Evolutionary conservation across 2,113 vertebrate species (phyloP), one percentile per base, ranked within the genome.

Genomic region (Physeter macrocephalus): DNA sequence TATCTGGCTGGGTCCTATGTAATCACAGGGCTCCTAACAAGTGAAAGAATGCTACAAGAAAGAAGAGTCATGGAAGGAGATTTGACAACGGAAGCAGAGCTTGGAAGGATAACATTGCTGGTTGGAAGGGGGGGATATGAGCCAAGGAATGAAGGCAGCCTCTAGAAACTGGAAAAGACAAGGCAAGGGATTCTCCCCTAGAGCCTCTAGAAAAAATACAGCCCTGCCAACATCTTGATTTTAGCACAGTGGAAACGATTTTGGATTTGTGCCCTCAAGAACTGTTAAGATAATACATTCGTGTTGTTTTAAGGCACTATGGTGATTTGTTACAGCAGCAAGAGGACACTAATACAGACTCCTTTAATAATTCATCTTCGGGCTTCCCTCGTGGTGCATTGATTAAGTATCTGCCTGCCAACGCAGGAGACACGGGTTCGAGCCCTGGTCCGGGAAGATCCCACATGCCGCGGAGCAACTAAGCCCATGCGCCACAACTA

Each of bases 361-460:
- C 46, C 27, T 74, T 92, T 92, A 92, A 59, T 64, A 92, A 88
- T 78, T 83, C 52, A 69, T 94, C 43, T 93, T 88, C 29, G n/a
- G n/a, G n/a, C n/a, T n/a, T n/a, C n/a, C n/a, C n/a, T n/a, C n/a
- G n/a, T n/a, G n/a, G n/a, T n/a, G n/a, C n/a, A n/a, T n/a, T n/a
- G n/a, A n/a, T n/a, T n/a, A n/a, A n/a, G n/a, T n/a, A n/a, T n/a
- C n/a, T n/a, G n/a, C n/a, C n/a, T n/a, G n/a, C n/a, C n/a, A n/a
- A n/a, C n/a, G n/a, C n/a, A n/a, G n/a, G n/a, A n/a, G n/a, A n/a
- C n/a, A n/a, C n/a, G n/a, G n/a, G n/a, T n/a, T n/a, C n/a, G n/a
- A n/a, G n/a, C n/a, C n/a, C n/a, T n/a, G n/a, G n/a, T n/a, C n/a
- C n/a, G n/a, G n/a, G n/a, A n/a, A n/a, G n/a, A n/a, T n/a, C n/a